Evolutionary conservation across 1,140 invertebrate genomes (phyloP).

Genomic region (Sitophilus oryzae): DNA sequence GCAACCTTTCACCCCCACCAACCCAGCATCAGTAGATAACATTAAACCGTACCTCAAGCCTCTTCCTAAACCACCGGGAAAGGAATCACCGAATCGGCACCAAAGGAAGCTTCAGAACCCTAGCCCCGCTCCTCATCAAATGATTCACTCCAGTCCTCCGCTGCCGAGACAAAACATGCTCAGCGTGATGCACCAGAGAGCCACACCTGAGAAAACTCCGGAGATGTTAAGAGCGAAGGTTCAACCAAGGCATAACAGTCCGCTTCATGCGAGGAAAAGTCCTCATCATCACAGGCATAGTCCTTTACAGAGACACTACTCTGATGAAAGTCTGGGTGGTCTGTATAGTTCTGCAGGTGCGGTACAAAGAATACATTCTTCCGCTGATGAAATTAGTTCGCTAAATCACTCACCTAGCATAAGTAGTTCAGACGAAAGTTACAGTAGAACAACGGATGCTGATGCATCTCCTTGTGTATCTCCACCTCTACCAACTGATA

Average conservation of each 20-base stretch:
- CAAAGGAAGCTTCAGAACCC: constrained; percentile 34
- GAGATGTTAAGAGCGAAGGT: constrained; percentile 35
- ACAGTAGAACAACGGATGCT: constrained; percentile 66
- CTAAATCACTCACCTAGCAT: constrained; percentile 71
- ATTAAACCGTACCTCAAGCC: constrained; percentile 53
- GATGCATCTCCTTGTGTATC: constrained; percentile 58
- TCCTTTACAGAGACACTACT: constrained; percentile 52
- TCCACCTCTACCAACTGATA: constrained; percentile 48
- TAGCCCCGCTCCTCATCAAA: constrained; percentile 28
- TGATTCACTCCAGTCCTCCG: constrained; percentile 12
- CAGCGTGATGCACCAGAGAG: constrained; percentile 33
- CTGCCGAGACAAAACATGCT: constrained; percentile 20
- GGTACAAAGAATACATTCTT: constrained; percentile 59
- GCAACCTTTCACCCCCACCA: constrained; percentile 44
- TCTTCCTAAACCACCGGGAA: constrained; percentile 51
- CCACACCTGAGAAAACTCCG: constrained; percentile 29
- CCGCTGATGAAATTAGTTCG: constrained; percentile 73
- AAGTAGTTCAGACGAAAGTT: constrained; percentile 75
- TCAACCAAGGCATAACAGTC: constrained; percentile 41
- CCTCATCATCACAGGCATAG: constrained; percentile 39
- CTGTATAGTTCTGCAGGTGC: constrained; percentile 31
- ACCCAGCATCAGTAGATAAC: constrained; percentile 29
- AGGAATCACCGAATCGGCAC: constrained; percentile 40
- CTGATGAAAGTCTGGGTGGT: constrained; percentile 58
- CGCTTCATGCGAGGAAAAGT: constrained; percentile 35